Evolutionary conservation across 2,888 invertebrate species (phyloP).

Genomic region (Caenorhabditis wallacei): DNA sequence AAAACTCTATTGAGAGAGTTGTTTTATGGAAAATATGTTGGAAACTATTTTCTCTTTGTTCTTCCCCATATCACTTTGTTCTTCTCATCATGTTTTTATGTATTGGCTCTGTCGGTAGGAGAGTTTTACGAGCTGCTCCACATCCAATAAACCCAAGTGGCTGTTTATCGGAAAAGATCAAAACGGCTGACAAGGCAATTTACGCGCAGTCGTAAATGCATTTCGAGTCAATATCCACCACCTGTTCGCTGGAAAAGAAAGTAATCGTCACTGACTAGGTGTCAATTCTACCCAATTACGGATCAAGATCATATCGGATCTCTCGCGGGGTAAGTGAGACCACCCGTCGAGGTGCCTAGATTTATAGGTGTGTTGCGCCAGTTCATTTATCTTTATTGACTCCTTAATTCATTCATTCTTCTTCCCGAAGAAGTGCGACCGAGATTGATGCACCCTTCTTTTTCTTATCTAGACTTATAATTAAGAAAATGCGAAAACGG

Average conservation of each 20-base stretch:
- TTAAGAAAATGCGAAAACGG: conserved; percentile 54
- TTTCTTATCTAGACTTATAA: conserved; percentile 41
- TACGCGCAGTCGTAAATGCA: conserved; percentile 49
- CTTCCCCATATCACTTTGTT: not conserved
- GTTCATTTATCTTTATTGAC: conserved; percentile 66
- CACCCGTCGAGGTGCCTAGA: conserved; percentile 56
- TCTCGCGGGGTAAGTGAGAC: conserved; percentile 7
- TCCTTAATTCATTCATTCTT: conserved; percentile 29
- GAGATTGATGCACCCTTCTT: conserved; percentile 56
- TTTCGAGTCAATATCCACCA: conserved; percentile 26
- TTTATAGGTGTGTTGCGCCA: conserved; percentile 65
- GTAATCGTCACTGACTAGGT: conserved; percentile 29
- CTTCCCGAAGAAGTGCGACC: conserved; percentile 36
- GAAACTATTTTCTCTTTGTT: not conserved
- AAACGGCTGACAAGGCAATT: conserved; percentile 52
- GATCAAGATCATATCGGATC: conserved; percentile 55
- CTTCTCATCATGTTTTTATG: conserved; percentile 40
- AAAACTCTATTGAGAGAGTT: not conserved
- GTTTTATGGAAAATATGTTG: no score
- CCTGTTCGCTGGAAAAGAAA: conserved; percentile 37
- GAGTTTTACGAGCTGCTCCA: conserved; percentile 61
- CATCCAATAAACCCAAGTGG: conserved; percentile 54
- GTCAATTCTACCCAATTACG: conserved; percentile 57
- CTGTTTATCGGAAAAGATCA: conserved; percentile 50
- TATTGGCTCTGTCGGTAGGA: conserved; percentile 14